Base-by-base conservation (phyloP, 2,888 invertebrate species). In the Drosophila pseudotakahashii region DNA sequence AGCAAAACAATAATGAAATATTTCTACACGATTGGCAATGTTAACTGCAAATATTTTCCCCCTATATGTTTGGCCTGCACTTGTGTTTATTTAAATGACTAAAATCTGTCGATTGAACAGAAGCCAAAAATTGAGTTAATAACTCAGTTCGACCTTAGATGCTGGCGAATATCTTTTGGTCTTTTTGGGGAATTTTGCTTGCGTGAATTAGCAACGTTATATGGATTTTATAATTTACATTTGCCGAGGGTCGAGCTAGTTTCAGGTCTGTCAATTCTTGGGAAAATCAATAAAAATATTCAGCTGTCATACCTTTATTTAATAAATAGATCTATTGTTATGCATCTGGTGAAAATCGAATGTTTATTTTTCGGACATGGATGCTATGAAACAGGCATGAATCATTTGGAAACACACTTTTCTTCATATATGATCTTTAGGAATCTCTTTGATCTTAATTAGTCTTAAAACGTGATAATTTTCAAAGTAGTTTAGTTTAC, bases 121-220 rank as follows among this genome's bases (percentile, higher is more conserved):
- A 75, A 75, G 73, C 63, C 75, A 58, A 75, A 66, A 79, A 87
- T 81, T 75, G 67, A 87, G 79, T 87, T 88, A 82, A 82, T 84
- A 87, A 76, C 72, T 81, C 75, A 70, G 61, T 72, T 57, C 55
- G 62, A 76, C 68, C 69, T 69, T 71, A 48, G 47, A 26, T 48
- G 47, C n/a, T 54, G 42, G 53, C 54, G 44, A 77, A 73, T 70
- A 75, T 79, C 73, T 75, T 55, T 44, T 32, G 26, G 44, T 75
- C 26, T 45, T 7, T 30, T 67, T 74, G 37, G 73, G 74, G 60
- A 70, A 73, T 83, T 76, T 75, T 63, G 53, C 37, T 69, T 73
- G 71, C 72, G 73, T 78, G 72, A 84, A 83, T 78, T 75, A 76
- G 76, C 78, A 61, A 58, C 55, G 44, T 58, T 45, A 71, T 75